phyloP scores from a whole-genome alignment of 2,113 vertebrate genomes.

The Rhadina sibilatrix region DNA sequence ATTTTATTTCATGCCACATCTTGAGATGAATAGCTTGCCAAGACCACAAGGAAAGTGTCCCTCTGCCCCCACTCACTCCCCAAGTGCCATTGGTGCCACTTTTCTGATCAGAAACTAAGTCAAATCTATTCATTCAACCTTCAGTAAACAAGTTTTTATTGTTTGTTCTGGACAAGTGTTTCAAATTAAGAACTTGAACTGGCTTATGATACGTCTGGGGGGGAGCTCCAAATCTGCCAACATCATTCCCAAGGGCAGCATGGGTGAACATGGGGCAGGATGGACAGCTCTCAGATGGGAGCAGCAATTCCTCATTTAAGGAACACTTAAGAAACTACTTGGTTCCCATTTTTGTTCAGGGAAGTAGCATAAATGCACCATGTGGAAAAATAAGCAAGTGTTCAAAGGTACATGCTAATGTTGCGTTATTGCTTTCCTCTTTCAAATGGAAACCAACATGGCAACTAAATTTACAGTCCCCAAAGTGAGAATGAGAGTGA shows the following conservation, averaged over 20 bases:
- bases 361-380: not conserved
- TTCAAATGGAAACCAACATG: not conserved
- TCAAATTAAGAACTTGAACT: not conserved
- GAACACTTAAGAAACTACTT: not conserved
- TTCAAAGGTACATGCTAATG: not conserved
- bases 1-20: not conserved
- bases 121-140: not conserved
- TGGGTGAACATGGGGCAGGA: not conserved
- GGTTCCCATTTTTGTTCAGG: not conserved
- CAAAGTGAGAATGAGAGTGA: not conserved
- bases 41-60: not conserved
- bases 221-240: not conserved
- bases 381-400: not conserved
- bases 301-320: not conserved
- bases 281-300: not conserved
- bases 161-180: not conserved
- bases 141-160: rapidly evolving
- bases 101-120: not conserved
- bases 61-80: not conserved
- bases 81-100: not conserved
- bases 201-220: not conserved
- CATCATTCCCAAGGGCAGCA: not conserved
- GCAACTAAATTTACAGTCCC: not conserved
- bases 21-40: not conserved
- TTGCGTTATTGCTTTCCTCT: not conserved